Evolutionary conservation across 2,113 vertebrate genomes (phyloP), one percentile per base, ranked within the genome.

Genomic region (Coreoperca whiteheadi): DNA sequence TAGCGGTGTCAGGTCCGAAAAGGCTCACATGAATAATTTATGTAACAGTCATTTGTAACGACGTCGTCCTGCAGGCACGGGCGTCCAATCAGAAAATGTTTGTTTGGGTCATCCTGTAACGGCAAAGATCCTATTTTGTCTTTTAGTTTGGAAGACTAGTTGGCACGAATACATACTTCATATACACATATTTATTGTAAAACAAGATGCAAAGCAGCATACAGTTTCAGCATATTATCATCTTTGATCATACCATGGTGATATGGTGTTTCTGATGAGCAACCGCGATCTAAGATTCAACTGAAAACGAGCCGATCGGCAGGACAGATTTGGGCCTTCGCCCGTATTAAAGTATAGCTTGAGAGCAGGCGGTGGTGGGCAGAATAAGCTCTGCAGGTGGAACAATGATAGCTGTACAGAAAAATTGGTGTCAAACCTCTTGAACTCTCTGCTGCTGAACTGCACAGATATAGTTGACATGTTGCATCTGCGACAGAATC

Each of bases 401-500:
- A 76, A 37, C 28, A 18, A 74, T n/a, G 23, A 77, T 0, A 65
- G 46, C 51, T 51, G 48, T 14, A 32, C 9, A 37, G 28, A 56
- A 56, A n/a, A 43, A 81, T 1, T 61, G 48, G 5, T 10, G 32
- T 41, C 10, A 54, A 76, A 84, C 70, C 66, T 65, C 74, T 81
- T 73, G 77, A 81, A 32, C 59, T 67, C 21, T n/a, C 61, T 14
- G 64, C 77, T 30, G 69, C 68, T 70, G 54, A 70, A 54, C 80
- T 65, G 70, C 68, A 48, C 73, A 32, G 41, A 63, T 61, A 86
- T 60, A 82, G 30, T 30, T 88, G 89, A 89, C 77, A 81, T 69
- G 83, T 70, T 82, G 77, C 46, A 81, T 88, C 34, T 23, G 32
- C 68, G 83, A 84, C 66, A 41, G 68, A 41, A 63, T 68, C 48